phyloP scores from a whole-genome alignment of 2,888 invertebrate species.

The Andrena dorsata region DNA sequence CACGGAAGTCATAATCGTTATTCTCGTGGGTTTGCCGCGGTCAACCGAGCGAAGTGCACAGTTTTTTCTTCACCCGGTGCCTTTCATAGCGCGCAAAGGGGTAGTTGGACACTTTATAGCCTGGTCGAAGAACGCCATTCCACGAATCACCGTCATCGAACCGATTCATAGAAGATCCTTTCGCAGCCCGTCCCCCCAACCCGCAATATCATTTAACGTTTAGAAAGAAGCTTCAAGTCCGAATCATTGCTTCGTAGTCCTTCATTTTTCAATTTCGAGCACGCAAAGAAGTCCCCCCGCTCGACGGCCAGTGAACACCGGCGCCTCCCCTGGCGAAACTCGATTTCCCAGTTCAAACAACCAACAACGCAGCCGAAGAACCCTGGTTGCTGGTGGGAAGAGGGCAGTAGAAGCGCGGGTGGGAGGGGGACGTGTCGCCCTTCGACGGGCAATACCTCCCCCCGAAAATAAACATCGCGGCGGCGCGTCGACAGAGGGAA shows the following conservation, averaged over 20 bases:
- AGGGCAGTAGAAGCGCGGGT: slow-evolving; percentile 20
- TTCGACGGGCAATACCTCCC: slow-evolving; percentile 16
- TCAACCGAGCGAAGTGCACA: slow-evolving; percentile 49
- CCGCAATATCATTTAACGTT: too few species aligned
- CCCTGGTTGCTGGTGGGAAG: slow-evolving; percentile 16
- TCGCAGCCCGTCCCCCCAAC: neutral
- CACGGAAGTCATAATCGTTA: slow-evolving; percentile 72
- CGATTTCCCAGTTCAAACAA: slow-evolving; percentile 8
- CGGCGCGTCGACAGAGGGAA: slow-evolving; percentile 38
- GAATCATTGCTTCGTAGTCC: neutral
- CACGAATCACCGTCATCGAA: neutral
- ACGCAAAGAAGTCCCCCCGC: neutral
- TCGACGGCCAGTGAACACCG: slow-evolving; percentile 14
- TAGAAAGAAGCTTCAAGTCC: neutral
- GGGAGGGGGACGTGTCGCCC: slow-evolving; percentile 40
- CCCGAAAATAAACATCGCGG: slow-evolving; percentile 51
- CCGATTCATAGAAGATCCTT: neutral
- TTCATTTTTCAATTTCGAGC: slow-evolving; percentile 12
- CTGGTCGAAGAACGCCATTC: neutral
- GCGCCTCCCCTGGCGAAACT: slow-evolving; percentile 17
- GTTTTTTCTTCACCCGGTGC: slow-evolving; percentile 6
- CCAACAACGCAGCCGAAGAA: slow-evolving; percentile 6
- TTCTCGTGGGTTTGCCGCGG: slow-evolving; percentile 56
- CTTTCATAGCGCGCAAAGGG: slow-evolving; percentile 12
- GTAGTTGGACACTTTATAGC: neutral